Conservation (phyloP, 1,140 invertebrate genomes). For the Zaprionus inermis region DNA sequence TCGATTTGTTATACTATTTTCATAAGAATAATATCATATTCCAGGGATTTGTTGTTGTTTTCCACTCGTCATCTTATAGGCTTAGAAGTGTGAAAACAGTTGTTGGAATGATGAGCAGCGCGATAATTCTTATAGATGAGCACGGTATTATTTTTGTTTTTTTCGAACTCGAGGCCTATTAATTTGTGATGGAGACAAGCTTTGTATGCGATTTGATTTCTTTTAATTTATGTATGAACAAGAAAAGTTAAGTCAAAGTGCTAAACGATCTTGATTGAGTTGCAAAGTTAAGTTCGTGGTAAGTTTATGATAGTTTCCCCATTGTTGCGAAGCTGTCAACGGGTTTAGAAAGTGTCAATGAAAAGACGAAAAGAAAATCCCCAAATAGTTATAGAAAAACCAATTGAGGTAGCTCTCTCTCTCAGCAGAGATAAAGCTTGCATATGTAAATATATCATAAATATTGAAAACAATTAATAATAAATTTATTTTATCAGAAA, state of each 20-base stretch:
- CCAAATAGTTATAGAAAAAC: background rate
- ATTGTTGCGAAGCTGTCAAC: slow-evolving; percentile 5
- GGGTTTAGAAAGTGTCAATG: slow-evolving; percentile 7
- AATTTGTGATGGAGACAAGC: slow-evolving; percentile 9
- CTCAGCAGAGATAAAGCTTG: background rate
- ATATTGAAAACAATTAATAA: too few relatives aligned
- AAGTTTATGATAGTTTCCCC: slow-evolving; percentile 23
- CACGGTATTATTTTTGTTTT: slow-evolving; percentile 11
- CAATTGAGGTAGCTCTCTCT: too few relatives aligned
- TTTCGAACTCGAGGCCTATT: slow-evolving; percentile 2
- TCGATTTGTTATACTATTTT: slow-evolving; percentile 77
- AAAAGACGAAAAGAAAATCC: background rate
- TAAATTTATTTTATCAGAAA: too few relatives aligned
- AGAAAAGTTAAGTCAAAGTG: slow-evolving; percentile 23
- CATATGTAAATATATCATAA: too few relatives aligned
- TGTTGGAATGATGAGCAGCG: slow-evolving; percentile 50
- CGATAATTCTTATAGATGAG: slow-evolving; percentile 51
- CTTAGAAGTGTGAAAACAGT: slow-evolving; percentile 77
- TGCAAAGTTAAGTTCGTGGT: background rate
- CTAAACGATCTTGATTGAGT: slow-evolving; percentile 13
- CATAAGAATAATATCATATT: slow-evolving; percentile 12
- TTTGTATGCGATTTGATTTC: background rate
- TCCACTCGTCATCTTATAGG: slow-evolving; percentile 44
- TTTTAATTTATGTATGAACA: slow-evolving; percentile 40
- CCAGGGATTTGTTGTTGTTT: slow-evolving; percentile 26